Percentiles rank a stretch among this genome's conserved stretches.
Evolutionary conservation across 2,888 invertebrate species (phyloP).

Genomic region (Lasioglossum zephyrum): DNA sequence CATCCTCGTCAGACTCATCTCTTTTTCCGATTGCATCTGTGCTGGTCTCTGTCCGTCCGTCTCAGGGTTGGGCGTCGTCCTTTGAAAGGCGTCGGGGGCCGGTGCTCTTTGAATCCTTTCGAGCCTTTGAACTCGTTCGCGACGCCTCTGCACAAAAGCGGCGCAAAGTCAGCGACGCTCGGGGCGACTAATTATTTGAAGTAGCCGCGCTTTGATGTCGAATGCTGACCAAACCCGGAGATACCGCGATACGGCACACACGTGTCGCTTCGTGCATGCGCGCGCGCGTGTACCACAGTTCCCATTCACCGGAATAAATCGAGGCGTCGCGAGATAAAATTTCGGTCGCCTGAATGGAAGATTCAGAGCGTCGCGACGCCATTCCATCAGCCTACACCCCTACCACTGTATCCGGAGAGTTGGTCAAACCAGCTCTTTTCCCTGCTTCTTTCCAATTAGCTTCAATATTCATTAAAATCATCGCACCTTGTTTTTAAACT

Average conservation of each 20-base stretch:
- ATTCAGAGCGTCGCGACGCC: neutral
- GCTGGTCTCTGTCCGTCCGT: neutral
- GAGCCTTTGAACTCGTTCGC: slow-evolving; percentile 71
- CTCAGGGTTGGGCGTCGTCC: slow-evolving; percentile 48
- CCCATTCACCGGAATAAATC: slow-evolving; percentile 51
- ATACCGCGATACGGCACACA: slow-evolving; percentile 37
- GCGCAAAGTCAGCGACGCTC: slow-evolving; percentile 36
- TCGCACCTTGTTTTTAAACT: neutral
- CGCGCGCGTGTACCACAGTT: neutral
- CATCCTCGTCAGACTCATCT: neutral
- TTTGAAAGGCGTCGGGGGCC: slow-evolving; percentile 60
- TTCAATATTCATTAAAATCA: neutral
- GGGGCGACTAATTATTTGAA: slow-evolving; percentile 70
- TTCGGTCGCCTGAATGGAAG: slow-evolving; percentile 33
- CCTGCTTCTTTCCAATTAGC: neutral
- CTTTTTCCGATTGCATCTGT: neutral
- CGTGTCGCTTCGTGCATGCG: slow-evolving; percentile 20
- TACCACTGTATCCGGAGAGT: neutral
- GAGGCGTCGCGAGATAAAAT: slow-evolving; percentile 28
- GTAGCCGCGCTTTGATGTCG: slow-evolving; percentile 71
- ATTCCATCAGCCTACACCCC: neutral
- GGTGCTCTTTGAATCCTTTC: slow-evolving; percentile 73
- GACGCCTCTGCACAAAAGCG: slow-evolving; percentile 69
- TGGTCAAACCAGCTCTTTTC: neutral
- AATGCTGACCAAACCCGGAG: slow-evolving; percentile 57